phyloP scores from a whole-genome alignment of 1,140 invertebrate genomes.

The Anastrepha ludens region DNA sequence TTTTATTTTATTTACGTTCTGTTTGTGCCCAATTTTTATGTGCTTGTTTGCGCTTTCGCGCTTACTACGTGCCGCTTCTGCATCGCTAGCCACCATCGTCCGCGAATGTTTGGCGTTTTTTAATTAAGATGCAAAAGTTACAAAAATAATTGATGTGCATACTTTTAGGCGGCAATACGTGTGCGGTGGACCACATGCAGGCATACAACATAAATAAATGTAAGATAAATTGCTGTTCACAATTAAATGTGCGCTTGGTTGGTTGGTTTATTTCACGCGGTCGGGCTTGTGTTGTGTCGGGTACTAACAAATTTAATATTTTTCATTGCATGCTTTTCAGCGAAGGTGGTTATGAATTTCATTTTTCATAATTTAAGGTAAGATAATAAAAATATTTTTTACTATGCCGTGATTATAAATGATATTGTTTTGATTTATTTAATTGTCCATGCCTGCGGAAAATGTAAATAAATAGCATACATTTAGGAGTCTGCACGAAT shows the following conservation, averaged over 20 bases:
- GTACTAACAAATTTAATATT: slow-evolving; percentile 18
- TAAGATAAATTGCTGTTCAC: slow-evolving; percentile 15
- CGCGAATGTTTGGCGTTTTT: not conserved
- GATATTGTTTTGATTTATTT: slow-evolving; percentile 2
- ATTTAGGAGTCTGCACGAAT: too few relatives aligned
- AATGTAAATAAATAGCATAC: too few relatives aligned
- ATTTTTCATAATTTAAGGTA: slow-evolving; percentile 1
- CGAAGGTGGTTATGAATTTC: not conserved
- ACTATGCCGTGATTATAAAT: not conserved
- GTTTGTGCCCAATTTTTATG: not conserved
- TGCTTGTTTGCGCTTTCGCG: slow-evolving; percentile 8
- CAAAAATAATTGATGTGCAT: slow-evolving; percentile 34
- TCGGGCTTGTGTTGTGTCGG: not conserved
- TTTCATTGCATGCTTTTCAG: slow-evolving; percentile 31
- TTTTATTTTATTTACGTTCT: slow-evolving; percentile 19
- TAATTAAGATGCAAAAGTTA: slow-evolving; percentile 49
- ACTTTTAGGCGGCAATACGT: slow-evolving; percentile 20
- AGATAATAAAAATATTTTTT: not conserved
- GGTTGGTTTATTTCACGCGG: not conserved
- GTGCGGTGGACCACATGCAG: not conserved
- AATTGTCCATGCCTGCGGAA: not conserved
- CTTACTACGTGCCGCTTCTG: not conserved
- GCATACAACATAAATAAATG: not conserved
- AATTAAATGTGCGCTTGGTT: slow-evolving; percentile 14
- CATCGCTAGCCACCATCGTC: not conserved